phyloP scores from a whole-genome alignment of 1,140 invertebrate species.

The Thaumatotibia leucotreta region DNA sequence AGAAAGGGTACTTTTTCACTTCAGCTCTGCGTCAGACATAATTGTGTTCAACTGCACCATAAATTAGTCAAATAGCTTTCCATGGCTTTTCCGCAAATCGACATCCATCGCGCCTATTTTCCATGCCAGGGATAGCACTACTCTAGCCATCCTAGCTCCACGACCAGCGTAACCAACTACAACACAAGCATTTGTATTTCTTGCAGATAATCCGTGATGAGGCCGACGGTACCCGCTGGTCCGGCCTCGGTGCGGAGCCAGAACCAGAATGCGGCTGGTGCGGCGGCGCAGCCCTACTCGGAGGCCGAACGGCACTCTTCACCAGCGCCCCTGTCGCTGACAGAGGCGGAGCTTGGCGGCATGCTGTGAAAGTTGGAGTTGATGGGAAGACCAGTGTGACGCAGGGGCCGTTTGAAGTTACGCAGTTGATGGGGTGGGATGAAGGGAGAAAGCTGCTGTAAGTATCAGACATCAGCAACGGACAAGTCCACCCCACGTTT shows the following conservation, averaged over 20 bases:
- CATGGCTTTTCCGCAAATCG: too few species aligned
- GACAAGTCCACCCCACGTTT: too few species aligned
- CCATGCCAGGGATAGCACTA: too few species aligned
- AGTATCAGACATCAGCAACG: too few species aligned
- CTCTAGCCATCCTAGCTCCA: too few species aligned
- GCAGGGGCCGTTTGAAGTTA: conserved; percentile 81
- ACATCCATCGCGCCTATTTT: too few species aligned
- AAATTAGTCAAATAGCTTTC: too few species aligned
- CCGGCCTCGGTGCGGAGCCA: conserved; percentile 59
- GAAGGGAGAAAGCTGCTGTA: conserved; percentile 79
- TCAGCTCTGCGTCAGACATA: too few species aligned
- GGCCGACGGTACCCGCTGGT: conserved; percentile 60
- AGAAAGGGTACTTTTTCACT: too few species aligned
- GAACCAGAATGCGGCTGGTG: conserved; percentile 65
- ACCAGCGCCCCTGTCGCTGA: conserved; percentile 51
- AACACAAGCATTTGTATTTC: too few species aligned
- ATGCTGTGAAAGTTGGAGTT: conserved; percentile 43
- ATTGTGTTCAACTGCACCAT: too few species aligned
- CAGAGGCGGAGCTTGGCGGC: conserved; percentile 50
- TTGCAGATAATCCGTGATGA: conserved; percentile 61
- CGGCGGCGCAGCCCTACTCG: conserved; percentile 49
- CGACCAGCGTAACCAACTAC: too few species aligned
- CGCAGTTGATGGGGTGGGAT: conserved; percentile 81
- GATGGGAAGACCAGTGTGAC: conserved; percentile 75
- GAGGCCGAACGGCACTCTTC: conserved; percentile 40